Base-by-base conservation (phyloP, 2,797 vertebrate genomes). In the Pipistrellus pygmaeus region DNA sequence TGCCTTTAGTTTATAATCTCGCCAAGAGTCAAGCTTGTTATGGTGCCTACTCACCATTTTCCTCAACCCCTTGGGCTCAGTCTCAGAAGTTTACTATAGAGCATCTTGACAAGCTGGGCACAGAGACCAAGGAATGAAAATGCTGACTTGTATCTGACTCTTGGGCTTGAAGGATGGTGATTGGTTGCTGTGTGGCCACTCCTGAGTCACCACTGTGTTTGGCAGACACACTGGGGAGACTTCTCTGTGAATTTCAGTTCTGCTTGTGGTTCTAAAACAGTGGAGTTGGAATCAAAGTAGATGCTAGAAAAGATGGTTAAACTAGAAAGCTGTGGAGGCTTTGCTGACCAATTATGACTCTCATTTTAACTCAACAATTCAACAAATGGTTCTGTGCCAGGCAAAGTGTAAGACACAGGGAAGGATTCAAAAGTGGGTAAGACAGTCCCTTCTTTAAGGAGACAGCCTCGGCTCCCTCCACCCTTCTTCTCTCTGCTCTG, bases 291-390 rank as follows among this genome's bases (percentile, higher is more conserved):
- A 66, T 85, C 62, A 57, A 66, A 91, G 82, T 57, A 69, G 72
- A 92, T 92, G 85, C 87, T 32, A 88, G 41, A 73, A 96, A 97
- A 93, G 38, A 51, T 32, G 64, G 75, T n/a, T 71, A 88, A 95
- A 75, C 72, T 71, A 85, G 87, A 94, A 93, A 95, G 64, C 92
- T 94, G 92, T 90, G 91, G 90, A 85, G 72, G 73, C 69, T 94
- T 94, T 96, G 88, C 73, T 96, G 96, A 96, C 93, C 86, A 55
- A 73, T 80, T 78, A 46, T 53, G 72, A 85, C 75, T 87, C 23
- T 48, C 9, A 8, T 93, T 90, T 91, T 64, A 66, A 51, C 35
- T 91, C 68, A 91, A 88, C 80, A 91, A 85, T 76, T 96, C 95
- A 96, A 95, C 88, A 92, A 94, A 86, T 4, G 20, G 38, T 83